Conservation (phyloP, 1,140 invertebrate species). For the Drosophila insularis region DNA sequence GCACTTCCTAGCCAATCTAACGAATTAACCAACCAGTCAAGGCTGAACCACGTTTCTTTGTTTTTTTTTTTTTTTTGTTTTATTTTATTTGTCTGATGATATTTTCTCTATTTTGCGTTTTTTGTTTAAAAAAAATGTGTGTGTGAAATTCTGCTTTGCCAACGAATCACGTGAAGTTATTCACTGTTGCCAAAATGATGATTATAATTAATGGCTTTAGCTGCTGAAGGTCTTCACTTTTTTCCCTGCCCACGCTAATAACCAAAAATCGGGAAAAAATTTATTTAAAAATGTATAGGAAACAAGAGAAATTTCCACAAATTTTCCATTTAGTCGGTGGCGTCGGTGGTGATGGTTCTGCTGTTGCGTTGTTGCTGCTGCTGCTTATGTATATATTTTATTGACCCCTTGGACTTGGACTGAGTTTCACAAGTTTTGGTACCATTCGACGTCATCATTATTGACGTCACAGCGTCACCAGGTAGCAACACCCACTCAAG, state of each 20-base stretch:
- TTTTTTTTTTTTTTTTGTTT: neutral
- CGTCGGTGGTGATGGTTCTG: conserved; percentile 20
- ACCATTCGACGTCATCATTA: conserved; percentile 67
- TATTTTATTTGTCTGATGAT: neutral
- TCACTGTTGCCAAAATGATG: conserved; percentile 59
- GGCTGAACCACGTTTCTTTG: conserved; percentile 3
- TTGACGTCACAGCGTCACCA: conserved; percentile 62
- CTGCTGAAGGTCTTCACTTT: conserved; percentile 24
- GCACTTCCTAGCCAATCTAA: conserved; percentile 10
- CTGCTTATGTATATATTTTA: conserved; percentile 23
- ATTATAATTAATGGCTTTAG: conserved; percentile 68
- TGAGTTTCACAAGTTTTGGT: conserved; percentile 32
- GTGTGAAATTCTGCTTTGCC: neutral
- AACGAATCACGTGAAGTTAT: conserved; percentile 66
- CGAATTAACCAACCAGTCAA: conserved; percentile 1
- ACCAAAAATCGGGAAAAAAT: neutral
- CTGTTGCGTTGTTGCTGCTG: conserved; percentile 2
- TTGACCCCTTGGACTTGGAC: conserved; percentile 45
- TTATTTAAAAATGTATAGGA: neutral
- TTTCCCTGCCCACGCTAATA: conserved; percentile 6
- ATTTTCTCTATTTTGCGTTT: conserved; percentile 1
- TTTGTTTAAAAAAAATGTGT: neutral
- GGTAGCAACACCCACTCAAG: conserved; percentile 17
- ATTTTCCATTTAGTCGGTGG: conserved; percentile 41
- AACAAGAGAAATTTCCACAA: conserved; percentile 35